Base-by-base conservation (phyloP, 1,140 invertebrate genomes). In the Drosophila fuyamai region DNA sequence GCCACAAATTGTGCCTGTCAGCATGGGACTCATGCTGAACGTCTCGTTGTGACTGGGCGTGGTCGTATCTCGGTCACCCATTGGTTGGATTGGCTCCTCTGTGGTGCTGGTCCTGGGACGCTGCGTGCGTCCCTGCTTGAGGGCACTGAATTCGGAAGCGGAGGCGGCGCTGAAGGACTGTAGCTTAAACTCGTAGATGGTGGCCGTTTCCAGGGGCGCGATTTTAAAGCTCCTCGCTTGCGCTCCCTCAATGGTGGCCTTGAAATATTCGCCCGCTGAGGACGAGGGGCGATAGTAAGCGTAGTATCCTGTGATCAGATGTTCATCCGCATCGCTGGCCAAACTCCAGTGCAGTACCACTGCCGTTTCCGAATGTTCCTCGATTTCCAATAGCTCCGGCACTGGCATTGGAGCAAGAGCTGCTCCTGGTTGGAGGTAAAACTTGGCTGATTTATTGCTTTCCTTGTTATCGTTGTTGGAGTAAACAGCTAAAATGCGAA, bases 401-500 rank as follows among this genome's bases (percentile, higher is more conserved):
- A 95, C 94, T 0, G 95, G 94, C 57, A 95, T 95, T 95, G 62
- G 95, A 94, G 68, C 92, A 35, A 94, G 93, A 5, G 93, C 93
- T 2, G 93, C 88, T 29, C 94, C 94, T n/a, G 94, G 94, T 63
- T 95, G 95, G 14, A 98, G 92, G 72, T 95, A 95, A 90, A 98
- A 98, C 60, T 95, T 95, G 3, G 93, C 94, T 0, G 97, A 98
- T 63, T 95, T 98, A 0, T 94, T 94, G 38, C 98, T 97, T 40
- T 95, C 93, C 89, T 96, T 97, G 90, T 98, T 98, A 92, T 99
- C 98, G 79, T 98, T 96, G 90, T 99, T 99, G 0, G 96, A 96
- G 90, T 98, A 99, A 0, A 98, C 98, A 0, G 97, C 98, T 10
- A 97, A 96, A 65, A 99, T 97, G 14, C 98, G 94, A 91, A 99